A percentile compares a stretch with the other conserved stretches of the same genome.
phyloP scores from a whole-genome alignment of 92 coral and sea anemone species.

The Ricordea florida region DNA sequence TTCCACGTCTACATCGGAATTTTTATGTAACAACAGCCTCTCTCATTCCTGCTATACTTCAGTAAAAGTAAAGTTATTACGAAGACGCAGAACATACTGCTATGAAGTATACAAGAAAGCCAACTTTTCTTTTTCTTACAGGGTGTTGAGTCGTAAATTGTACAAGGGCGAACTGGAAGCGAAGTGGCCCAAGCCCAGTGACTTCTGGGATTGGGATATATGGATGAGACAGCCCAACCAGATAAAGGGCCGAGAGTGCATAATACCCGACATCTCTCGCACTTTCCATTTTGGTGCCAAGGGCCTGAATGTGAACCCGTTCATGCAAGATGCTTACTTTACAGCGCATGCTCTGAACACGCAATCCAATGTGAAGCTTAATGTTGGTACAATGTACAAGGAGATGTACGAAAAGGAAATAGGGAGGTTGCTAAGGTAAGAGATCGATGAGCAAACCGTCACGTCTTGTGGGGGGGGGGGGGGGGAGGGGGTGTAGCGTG shows the following conservation, averaged over 20 bases:
- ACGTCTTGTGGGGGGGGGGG: too few species aligned
- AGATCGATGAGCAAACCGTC: too few species aligned
- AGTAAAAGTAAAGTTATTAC: too few species aligned
- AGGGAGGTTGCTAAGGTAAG: constrained; percentile 60
- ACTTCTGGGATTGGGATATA: constrained; percentile 82
- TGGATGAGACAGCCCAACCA: constrained; percentile 58
- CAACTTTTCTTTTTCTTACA: background rate
- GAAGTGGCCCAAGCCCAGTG: constrained; percentile 72
- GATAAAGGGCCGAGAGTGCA: constrained; percentile 77
- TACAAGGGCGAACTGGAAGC: constrained; percentile 79
- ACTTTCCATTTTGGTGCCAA: constrained; percentile 87
- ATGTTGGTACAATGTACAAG: constrained; percentile 51
- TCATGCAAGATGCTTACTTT: constrained; percentile 66
- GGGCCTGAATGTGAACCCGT: constrained; percentile 73
- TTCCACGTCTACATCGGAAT: background rate
- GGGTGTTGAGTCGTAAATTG: constrained; percentile 73
- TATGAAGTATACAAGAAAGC: background rate
- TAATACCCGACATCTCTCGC: constrained; percentile 83
- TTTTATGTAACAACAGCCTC: too few species aligned
- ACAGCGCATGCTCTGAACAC: constrained; percentile 65
- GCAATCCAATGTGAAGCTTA: constrained; percentile 58
- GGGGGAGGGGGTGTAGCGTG: background rate
- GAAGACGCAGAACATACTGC: too few species aligned
- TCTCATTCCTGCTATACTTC: too few species aligned
- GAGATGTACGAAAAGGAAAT: constrained; percentile 73